A percentile compares a stretch with the other conserved stretches of the same genome.
Evolutionary conservation across 92 coral and sea anemone genomes (phyloP).

Genomic region (Epizoanthus ramosus): DNA sequence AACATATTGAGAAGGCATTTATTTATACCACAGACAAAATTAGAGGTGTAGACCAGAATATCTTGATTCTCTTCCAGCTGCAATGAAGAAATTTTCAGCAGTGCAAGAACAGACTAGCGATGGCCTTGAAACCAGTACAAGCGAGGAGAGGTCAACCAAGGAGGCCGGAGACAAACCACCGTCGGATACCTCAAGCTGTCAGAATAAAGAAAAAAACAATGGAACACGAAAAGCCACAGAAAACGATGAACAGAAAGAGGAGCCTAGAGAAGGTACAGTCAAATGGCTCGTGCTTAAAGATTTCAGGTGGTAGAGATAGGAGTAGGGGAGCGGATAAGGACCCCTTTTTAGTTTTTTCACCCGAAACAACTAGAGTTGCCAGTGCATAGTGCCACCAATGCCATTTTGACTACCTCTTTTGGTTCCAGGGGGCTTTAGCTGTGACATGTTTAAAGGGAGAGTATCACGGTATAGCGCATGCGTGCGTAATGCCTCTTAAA

Average conservation of each 20-base stretch:
- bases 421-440: too few relatives aligned
- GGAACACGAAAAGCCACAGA: background rate
- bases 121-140: background rate
- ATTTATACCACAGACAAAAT: too few relatives aligned
- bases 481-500: too few relatives aligned
- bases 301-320: too few relatives aligned
- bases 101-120: constrained; percentile 51
- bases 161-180: background rate
- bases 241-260: background rate
- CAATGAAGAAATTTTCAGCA: constrained; percentile 58
- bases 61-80: constrained; percentile 47
- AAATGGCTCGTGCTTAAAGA: background rate
- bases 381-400: too few relatives aligned
- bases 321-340: too few relatives aligned
- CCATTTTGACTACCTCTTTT: too few relatives aligned
- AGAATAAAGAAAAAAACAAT: background rate
- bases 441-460: too few relatives aligned
- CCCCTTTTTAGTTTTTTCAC: too few relatives aligned
- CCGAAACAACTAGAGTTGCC: too few relatives aligned
- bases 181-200: background rate
- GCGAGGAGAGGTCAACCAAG: background rate
- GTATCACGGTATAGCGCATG: too few relatives aligned
- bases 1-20: too few relatives aligned
- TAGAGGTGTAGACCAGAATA: background rate
- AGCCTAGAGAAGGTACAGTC: background rate